Conservation (phyloP, 2,888 invertebrate genomes). For the Dorcus hopei region DNA sequence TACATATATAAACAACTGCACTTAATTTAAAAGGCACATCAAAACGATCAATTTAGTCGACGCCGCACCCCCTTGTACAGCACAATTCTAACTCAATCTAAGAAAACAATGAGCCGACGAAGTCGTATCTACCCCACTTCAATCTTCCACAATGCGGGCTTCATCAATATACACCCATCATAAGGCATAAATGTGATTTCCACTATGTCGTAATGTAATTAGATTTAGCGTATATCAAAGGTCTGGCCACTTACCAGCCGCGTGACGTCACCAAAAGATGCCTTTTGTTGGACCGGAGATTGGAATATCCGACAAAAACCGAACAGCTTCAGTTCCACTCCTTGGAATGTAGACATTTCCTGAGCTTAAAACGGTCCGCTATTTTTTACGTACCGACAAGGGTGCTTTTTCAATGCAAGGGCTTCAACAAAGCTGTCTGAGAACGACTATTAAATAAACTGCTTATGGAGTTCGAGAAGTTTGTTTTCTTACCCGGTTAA, state of each 20-base stretch:
- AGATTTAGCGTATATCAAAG: conserved; percentile 37
- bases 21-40: background rate
- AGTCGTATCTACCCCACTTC: conserved; percentile 6
- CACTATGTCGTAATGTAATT: conserved; percentile 34
- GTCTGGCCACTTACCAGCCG: conserved; percentile 34
- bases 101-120: background rate
- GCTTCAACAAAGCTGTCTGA: background rate
- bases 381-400: conserved; percentile 1
- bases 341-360: conserved; percentile 7
- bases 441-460: background rate
- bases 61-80: background rate
- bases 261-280: conserved; percentile 34
- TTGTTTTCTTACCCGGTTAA: background rate
- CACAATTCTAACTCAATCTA: background rate
- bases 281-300: conserved; percentile 38
- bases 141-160: conserved; percentile 11
- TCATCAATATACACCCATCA: conserved; percentile 17
- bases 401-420: background rate
- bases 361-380: background rate
- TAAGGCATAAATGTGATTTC: conserved; percentile 26
- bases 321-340: conserved; percentile 19
- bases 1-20: background rate
- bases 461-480: background rate
- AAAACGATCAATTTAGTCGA: background rate
- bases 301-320: conserved; percentile 32